Base-by-base conservation (phyloP, 2,888 invertebrate genomes). In the Eumacrocentrus americanus region DNA sequence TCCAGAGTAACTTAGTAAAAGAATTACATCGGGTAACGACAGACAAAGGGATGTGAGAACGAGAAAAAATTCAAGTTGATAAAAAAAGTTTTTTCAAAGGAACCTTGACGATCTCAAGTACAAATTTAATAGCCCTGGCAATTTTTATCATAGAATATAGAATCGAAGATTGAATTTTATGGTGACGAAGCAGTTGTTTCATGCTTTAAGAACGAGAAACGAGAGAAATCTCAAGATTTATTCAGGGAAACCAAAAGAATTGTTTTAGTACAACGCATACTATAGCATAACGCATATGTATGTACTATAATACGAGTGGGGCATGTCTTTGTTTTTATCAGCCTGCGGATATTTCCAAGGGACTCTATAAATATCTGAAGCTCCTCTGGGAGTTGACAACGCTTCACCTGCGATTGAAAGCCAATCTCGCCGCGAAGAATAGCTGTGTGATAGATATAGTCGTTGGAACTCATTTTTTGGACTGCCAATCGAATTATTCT, bases 311-410 rank as follows among this genome's bases (percentile, higher is more conserved):
- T n/a, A n/a, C n/a, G n/a, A n/a, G n/a, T n/a, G n/a, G n/a, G n/a
- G n/a, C 7, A 51, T 5, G 23, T n/a, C 12, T 51, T 51, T 23
- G 37, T 51, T 51, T 22, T 37, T n/a, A 38, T 51, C 4, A 20
- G 3, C 12, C 37, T 51, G 38, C 38, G 37, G 18, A 51, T 51
- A 51, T 51, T 51, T 38, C 38, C 37, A 14, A 22, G 11, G 22
- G 51, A 23, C 34, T 22, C n/a, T n/a, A 51, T 51, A 51, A 51
- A 51, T 51, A 51, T 50, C 51, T 51, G 4, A 14, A 9, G 51
- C n/a, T 37, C 22, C 38, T 51, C 22, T 38, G 4, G 11, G 35
- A 34, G n/a, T 38, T 2, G 38, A 51, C 51, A 35, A 12, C 18
- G n/a, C 4, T 7, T 51, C 11, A 37, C 38, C 22, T 14, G 42